Evolutionary conservation across 2,797 vertebrate genomes (phyloP).

Genomic region (Pelodytes ibericus): DNA sequence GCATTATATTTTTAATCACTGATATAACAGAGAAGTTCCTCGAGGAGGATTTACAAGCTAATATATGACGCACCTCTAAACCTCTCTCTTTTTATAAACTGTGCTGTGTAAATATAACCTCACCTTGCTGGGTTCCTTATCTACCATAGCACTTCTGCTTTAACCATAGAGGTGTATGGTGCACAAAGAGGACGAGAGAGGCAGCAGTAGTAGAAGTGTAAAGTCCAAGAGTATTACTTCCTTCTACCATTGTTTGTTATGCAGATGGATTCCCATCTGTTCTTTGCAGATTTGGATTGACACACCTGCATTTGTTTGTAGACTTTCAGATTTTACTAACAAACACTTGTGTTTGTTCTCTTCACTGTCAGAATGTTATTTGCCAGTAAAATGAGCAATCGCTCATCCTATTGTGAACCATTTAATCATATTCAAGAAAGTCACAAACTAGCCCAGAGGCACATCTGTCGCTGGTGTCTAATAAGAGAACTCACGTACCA

Average conservation of each 20-base stretch:
- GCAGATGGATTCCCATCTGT: conserved; percentile 8
- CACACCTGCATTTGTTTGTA: conserved; percentile 30
- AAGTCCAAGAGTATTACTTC: conserved; percentile 4
- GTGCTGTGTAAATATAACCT: background rate
- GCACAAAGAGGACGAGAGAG: conserved; percentile 18
- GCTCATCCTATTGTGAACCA: background rate
- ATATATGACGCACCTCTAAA: too few relatives aligned
- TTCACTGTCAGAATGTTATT: conserved; percentile 15
- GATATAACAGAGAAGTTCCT: too few relatives aligned
- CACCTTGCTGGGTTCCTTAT: background rate
- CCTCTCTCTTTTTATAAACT: background rate
- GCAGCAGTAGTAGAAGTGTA: background rate
- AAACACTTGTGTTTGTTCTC: background rate
- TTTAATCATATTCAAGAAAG: background rate
- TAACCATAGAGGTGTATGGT: background rate
- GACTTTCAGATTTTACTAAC: conserved; percentile 14
- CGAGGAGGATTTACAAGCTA: too few relatives aligned
- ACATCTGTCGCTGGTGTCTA: conserved; percentile 2
- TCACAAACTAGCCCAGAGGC: conserved; percentile 3
- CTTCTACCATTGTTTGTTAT: conserved; percentile 19
- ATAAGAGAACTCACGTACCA: conserved; percentile 21
- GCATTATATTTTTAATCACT: too few relatives aligned
- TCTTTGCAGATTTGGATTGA: conserved; percentile 26
- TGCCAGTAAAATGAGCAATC: conserved; percentile 50
- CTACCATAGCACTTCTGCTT: background rate